A percentile compares a stretch with the other conserved stretches of the same genome.
phyloP scores from a whole-genome alignment of 2,113 vertebrate species.

The Notothenia coriiceps region DNA sequence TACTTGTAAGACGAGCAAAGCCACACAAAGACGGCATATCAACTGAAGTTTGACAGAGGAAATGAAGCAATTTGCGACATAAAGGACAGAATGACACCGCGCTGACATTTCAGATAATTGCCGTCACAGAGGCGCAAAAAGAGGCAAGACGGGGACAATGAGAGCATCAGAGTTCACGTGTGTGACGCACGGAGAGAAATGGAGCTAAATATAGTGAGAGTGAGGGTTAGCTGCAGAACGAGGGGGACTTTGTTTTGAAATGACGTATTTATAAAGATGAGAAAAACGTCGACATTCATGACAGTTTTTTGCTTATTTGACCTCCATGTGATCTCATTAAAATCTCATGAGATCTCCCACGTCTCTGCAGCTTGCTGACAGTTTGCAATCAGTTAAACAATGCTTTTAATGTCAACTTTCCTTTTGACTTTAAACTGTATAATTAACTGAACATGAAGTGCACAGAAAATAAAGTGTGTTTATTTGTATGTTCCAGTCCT shows the following conservation, averaged over 20 bases:
- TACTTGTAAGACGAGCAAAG: not conserved
- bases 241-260: not conserved
- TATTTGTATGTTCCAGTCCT: too few species aligned
- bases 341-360: not conserved
- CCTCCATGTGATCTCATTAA: not conserved
- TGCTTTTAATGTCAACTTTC: too few species aligned
- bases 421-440: too few species aligned
- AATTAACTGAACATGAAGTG: too few species aligned
- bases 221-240: not conserved
- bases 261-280: not conserved
- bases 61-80: not conserved
- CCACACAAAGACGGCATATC: not conserved
- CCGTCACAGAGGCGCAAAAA: constrained; percentile 9
- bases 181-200: not conserved
- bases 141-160: not conserved
- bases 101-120: constrained; percentile 18
- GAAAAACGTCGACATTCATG: not conserved
- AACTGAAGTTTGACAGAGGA: not conserved
- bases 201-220: not conserved
- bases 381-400: too few species aligned
- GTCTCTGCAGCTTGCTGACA: not conserved
- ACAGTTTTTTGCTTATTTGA: not conserved
- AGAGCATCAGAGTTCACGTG: not conserved
- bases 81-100: not conserved
- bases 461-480: too few species aligned